Evolutionary conservation across 2,888 invertebrate genomes (phyloP).

Genomic region (Pammene aurita): DNA sequence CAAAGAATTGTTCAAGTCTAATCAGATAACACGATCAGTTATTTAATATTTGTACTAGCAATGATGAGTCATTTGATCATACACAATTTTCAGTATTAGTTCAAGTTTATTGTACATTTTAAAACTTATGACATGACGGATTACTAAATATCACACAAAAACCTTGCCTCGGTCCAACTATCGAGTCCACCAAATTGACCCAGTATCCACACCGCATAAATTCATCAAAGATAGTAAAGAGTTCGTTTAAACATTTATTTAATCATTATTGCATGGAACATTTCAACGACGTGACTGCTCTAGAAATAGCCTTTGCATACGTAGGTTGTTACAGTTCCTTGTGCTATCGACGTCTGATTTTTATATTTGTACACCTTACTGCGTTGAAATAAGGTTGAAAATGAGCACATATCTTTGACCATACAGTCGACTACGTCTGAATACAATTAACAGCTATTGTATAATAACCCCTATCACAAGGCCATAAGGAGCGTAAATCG

Average conservation of each 20-base stretch:
- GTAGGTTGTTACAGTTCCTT: slow-evolving; percentile 18
- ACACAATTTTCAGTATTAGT: not conserved
- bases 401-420: not conserved
- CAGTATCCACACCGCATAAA: slow-evolving; percentile 24
- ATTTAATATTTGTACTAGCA: slow-evolving; percentile 7
- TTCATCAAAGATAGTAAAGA: slow-evolving; percentile 34
- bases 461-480: slow-evolving; percentile 14
- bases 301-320: slow-evolving; percentile 37
- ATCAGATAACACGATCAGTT: slow-evolving; percentile 21
- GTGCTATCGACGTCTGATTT: not conserved
- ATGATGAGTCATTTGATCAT: slow-evolving; percentile 4
- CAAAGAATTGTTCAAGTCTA: not conserved
- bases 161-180: not conserved
- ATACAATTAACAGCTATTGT: not conserved
- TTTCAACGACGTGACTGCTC: slow-evolving; percentile 36
- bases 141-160: not conserved
- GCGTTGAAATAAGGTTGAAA: not conserved
- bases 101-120: not conserved
- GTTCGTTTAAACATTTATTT: slow-evolving; percentile 32
- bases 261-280: slow-evolving; percentile 27
- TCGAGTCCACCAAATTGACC: not conserved
- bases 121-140: not conserved
- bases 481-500: not conserved
- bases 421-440: slow-evolving; percentile 9
- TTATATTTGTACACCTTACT: not conserved